Base-by-base conservation (phyloP, 2,888 invertebrate genomes). In the Pterostichus madidus region DNA sequence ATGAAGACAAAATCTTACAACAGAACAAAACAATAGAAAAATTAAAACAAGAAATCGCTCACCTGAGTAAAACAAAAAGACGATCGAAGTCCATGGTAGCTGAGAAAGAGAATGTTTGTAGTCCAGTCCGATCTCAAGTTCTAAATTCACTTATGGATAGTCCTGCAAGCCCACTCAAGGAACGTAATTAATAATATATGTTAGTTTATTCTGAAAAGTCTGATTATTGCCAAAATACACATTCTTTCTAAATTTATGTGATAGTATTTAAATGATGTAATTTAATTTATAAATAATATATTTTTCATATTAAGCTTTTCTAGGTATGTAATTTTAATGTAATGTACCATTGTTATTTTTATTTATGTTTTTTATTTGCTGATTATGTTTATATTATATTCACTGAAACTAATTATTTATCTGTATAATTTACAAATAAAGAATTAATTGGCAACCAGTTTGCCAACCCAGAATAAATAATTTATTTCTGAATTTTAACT, bases 31-130 rank as follows among this genome's bases (percentile, higher is more conserved):
- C 85, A 1, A 90, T 90, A 46, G 91, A 91, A 81, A 91, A 90
- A 85, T 85, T 91, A 13, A 89, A 86, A 83, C 87, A 87, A 71
- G 89, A 90, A 84, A 84, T 88, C 53, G 84, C 86, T 13, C 85
- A 87, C 35, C 44, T 87, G 39, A 52, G 32, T 52, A 75, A 75
- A 75, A 49, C n/a, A 0, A 75, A 75, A n/a, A 49, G 75, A 75
- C 24, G 75, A 52, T 86, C 86, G 17, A 87, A 88, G 85, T 86
- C 87, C 13, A 11, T 64, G 44, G 59, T 68, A 46, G 15, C 75
- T 5, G 86, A 90, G 75, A 92, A 92, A 85, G 92, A 92, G 85
- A 92, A 92, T 85, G 83, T 90, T 15, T 86, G 87, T 24, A 89
- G 89, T 84, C 89, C 90, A 8, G 89, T 88, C 68, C 87, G 89